These are phyloP conservation scores for Oxystoma pomonae DNA, from an alignment of 2,888 invertebrate species.

Conservation along the genomic window DNA sequence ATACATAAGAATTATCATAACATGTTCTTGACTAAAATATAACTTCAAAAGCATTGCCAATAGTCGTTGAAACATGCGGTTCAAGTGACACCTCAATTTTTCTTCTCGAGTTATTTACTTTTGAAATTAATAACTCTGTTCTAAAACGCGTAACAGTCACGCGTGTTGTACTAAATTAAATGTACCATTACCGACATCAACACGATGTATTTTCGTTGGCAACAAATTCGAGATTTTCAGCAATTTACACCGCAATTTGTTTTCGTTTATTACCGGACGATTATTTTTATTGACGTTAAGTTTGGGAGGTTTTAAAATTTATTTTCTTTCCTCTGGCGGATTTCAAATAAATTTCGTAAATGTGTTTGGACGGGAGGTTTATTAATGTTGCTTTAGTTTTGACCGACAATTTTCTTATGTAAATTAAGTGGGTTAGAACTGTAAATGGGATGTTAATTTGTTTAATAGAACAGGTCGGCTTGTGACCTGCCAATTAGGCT, in stretches of 20 bases:
- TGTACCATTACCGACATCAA: neutral
- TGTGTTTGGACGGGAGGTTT: neutral
- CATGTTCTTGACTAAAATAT: too few relatives aligned
- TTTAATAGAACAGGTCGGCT: too few relatives aligned
- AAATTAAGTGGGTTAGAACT: neutral
- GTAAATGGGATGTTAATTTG: too few relatives aligned
- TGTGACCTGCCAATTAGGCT: too few relatives aligned
- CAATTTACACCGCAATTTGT: neutral
- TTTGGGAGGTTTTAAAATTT: neutral
- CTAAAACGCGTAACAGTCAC: neutral
- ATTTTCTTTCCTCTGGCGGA: neutral
- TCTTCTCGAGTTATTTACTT: neutral
- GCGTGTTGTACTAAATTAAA: neutral
- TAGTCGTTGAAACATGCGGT: neutral
- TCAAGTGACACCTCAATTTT: neutral
- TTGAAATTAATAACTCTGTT: neutral
- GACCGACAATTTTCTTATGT: neutral
- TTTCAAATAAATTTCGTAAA: neutral
- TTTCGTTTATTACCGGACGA: neutral
- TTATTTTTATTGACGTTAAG: neutral
- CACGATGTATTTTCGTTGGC: neutral
- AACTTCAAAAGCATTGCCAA: neutral
- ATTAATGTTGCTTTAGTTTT: neutral
- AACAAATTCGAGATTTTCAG: neutral
- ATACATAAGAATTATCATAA: too few relatives aligned